phyloP scores from a whole-genome alignment of 2,888 invertebrate genomes.

The Amblyteles armatorius region DNA sequence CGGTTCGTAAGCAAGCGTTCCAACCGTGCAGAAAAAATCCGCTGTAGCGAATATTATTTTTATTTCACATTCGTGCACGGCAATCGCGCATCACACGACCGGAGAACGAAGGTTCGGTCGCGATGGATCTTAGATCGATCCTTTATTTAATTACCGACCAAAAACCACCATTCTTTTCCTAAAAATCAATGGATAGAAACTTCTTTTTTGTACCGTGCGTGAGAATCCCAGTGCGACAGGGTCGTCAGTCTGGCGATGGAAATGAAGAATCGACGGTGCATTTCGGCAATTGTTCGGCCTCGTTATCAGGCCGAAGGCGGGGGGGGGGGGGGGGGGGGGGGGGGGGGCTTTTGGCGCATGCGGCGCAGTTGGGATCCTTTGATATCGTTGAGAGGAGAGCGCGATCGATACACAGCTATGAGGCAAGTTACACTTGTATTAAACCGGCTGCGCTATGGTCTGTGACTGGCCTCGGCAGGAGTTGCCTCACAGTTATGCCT shows the following conservation, averaged over 20 bases:
- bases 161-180: not conserved
- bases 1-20: too few species aligned
- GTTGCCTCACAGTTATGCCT: slow-evolving; percentile 50
- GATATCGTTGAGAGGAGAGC: slow-evolving; percentile 49
- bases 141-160: too few species aligned
- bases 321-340: too few species aligned
- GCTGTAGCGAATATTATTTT: too few species aligned
- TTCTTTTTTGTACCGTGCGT: too few species aligned
- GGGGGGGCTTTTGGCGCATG: slow-evolving; percentile 25
- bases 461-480: slow-evolving; percentile 3
- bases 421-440: slow-evolving; percentile 60
- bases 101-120: too few species aligned
- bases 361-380: slow-evolving; percentile 29
- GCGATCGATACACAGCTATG: slow-evolving; percentile 53
- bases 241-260: not conserved
- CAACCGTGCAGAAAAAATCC: too few species aligned
- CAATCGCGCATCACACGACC: too few species aligned
- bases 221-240: not conserved
- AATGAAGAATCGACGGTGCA: not conserved
- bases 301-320: not conserved
- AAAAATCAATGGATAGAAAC: too few species aligned
- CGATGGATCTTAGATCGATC: too few species aligned
- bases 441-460: not conserved
- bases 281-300: not conserved
- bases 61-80: too few species aligned